Conservation (phyloP, 2,113 vertebrate species). For the Condylura cristata region DNA sequence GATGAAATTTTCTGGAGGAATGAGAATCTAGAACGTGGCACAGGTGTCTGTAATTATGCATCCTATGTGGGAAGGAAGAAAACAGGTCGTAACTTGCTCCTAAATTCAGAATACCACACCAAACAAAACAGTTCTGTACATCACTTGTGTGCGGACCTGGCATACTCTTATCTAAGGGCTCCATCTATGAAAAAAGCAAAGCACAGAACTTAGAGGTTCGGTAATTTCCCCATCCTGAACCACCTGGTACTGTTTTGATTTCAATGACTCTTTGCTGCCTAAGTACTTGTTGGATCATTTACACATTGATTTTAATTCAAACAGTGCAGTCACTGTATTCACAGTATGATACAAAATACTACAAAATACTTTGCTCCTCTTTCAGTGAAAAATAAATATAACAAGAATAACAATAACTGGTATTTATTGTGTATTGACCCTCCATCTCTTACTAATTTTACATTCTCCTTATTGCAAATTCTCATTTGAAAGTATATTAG, state of each 20-base stretch:
- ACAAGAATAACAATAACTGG: not conserved
- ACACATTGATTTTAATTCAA: constrained; percentile 22
- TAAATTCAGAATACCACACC: not conserved
- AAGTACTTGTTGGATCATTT: not conserved
- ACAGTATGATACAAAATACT: not conserved
- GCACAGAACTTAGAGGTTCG: not conserved
- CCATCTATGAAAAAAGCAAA: constrained; percentile 29
- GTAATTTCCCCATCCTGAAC: not conserved
- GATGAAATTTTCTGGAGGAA: not conserved
- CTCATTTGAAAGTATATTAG: not conserved
- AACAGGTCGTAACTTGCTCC: not conserved
- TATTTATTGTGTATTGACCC: not conserved
- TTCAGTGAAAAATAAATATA: not conserved
- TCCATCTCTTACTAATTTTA: not conserved
- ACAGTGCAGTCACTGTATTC: not conserved
- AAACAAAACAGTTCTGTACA: not conserved
- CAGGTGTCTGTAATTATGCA: not conserved
- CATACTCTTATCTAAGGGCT: constrained; percentile 23
- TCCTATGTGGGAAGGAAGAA: not conserved
- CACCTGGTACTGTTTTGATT: not conserved
- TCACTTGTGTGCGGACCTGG: not conserved
- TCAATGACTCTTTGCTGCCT: not conserved
- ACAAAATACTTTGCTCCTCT: not conserved
- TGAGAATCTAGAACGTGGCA: not conserved
- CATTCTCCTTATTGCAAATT: not conserved